A percentile compares a stretch with the other conserved stretches of the same genome.
Conservation (phyloP, 2,797 vertebrate genomes). For the Sphenopsis melanotis region DNA sequence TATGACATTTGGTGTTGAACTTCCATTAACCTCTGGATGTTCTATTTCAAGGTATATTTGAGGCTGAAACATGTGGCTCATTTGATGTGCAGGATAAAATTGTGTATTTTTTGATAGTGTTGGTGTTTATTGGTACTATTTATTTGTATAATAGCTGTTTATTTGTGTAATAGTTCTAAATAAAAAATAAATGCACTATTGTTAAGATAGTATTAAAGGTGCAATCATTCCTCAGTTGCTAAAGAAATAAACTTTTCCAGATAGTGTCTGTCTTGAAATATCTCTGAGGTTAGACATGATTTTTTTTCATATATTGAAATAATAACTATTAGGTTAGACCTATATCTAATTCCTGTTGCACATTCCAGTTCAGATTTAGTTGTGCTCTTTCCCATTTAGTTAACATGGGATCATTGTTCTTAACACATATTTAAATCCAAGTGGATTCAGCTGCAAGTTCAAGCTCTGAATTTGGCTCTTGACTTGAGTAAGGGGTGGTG, state of each 20-base stretch:
- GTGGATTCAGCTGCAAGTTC: background rate
- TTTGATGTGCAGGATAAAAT: background rate
- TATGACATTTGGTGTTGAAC: background rate
- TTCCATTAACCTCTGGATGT: background rate
- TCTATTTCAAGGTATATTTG: background rate
- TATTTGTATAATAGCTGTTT: background rate
- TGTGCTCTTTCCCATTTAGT: background rate
- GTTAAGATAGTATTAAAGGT: background rate
- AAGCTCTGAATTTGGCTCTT: background rate
- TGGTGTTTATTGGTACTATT: background rate
- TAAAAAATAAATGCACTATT: background rate
- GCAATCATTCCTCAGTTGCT: background rate
- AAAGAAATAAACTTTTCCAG: background rate
- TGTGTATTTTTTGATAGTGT: background rate
- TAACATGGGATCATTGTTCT: background rate
- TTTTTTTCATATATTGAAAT: background rate
- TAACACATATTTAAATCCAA: background rate
- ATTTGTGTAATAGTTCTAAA: background rate
- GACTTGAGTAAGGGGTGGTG: background rate
- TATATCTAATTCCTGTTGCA: background rate
- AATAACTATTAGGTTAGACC: background rate
- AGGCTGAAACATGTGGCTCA: background rate
- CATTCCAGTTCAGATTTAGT: background rate
- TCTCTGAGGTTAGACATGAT: background rate
- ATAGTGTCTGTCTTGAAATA: background rate